phyloP scores from a whole-genome alignment of 2,113 vertebrate genomes.

The Charina bottae region DNA sequence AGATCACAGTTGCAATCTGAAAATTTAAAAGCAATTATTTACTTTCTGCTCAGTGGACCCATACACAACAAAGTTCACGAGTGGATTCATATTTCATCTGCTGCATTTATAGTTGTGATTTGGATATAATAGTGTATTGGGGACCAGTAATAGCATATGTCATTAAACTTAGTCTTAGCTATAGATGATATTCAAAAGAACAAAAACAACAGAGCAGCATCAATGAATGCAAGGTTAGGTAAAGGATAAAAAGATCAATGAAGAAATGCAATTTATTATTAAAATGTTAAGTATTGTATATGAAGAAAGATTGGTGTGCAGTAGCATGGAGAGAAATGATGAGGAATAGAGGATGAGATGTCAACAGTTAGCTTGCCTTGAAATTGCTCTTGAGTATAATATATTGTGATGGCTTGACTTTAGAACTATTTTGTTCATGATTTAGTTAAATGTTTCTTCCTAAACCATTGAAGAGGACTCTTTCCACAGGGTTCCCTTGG shows the following conservation, averaged over 20 bases:
- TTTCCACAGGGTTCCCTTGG: not conserved
- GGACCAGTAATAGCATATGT: not conserved
- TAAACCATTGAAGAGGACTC: not conserved
- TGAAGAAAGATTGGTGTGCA: not conserved
- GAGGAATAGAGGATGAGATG: not conserved
- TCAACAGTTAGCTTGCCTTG: not conserved
- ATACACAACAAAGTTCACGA: not conserved
- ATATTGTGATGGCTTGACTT: not conserved
- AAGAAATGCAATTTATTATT: not conserved
- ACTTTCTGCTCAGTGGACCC: not conserved
- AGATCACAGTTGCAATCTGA: not conserved
- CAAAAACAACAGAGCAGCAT: not conserved
- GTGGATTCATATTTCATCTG: not conserved
- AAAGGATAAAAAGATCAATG: not conserved
- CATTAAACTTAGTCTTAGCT: not conserved
- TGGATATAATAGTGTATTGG: not conserved
- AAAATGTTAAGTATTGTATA: not conserved
- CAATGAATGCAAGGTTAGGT: conserved; percentile 5
- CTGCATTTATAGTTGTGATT: not conserved
- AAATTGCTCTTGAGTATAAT: not conserved
- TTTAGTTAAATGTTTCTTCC: not conserved
- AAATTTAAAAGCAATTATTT: not conserved
- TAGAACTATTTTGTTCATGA: not conserved
- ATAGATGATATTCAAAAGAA: not conserved
- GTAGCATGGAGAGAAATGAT: not conserved